Conservation (phyloP, 2,113 vertebrate genomes). For the Alethe diademata region DNA sequence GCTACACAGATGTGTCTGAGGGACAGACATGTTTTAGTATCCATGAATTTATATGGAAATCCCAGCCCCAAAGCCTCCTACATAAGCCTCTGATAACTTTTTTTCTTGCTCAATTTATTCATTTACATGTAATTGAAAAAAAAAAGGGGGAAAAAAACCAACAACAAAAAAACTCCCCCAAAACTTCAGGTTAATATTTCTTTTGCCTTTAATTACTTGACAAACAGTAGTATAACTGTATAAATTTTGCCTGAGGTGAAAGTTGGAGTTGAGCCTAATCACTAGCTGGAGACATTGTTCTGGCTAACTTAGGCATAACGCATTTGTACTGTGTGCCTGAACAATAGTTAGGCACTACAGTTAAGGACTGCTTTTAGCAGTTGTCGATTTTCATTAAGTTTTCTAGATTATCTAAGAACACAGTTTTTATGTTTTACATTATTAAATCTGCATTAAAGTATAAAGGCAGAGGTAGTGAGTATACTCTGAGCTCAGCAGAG, state of each 20-base stretch:
- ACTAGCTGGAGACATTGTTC: slow-evolving; percentile 74
- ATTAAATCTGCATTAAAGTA: slow-evolving; percentile 7
- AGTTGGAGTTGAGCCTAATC: slow-evolving; percentile 72
- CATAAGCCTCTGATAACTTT: neutral
- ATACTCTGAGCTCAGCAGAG: neutral
- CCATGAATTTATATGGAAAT: neutral
- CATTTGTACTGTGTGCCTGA: slow-evolving; percentile 66
- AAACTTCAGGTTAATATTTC: slow-evolving; percentile 49
- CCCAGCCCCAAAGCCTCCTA: neutral
- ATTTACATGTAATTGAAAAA: neutral
- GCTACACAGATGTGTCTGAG: neutral
- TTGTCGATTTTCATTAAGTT: slow-evolving; percentile 66
- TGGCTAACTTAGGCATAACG: slow-evolving; percentile 75
- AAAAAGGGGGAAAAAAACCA: too few relatives aligned
- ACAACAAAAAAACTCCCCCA: neutral
- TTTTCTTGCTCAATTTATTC: neutral
- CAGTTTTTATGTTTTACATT: neutral
- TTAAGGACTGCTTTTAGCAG: slow-evolving; percentile 60
- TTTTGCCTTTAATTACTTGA: slow-evolving; percentile 68
- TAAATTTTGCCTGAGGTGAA: slow-evolving; percentile 72
- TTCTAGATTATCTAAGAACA: slow-evolving; percentile 38
- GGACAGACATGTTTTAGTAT: neutral
- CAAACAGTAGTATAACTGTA: slow-evolving; percentile 66
- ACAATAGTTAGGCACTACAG: slow-evolving; percentile 64
- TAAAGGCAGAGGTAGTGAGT: neutral